These are phyloP conservation scores for Larimichthys polyactis DNA, from an alignment of 2,113 vertebrate genomes.

Conservation along the genomic window DNA sequence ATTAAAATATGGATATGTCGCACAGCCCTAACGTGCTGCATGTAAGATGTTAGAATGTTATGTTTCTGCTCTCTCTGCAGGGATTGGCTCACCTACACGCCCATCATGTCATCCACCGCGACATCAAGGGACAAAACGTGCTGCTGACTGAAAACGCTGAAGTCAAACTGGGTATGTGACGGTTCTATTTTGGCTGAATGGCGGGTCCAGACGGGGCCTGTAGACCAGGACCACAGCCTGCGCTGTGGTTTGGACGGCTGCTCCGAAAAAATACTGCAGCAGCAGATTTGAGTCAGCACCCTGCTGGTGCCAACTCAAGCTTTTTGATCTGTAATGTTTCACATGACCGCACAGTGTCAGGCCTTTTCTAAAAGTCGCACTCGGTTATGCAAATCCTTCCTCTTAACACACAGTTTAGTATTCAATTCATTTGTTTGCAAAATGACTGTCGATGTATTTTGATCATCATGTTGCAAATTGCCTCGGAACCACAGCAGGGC, in stretches of 20 bases:
- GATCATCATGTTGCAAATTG: not conserved
- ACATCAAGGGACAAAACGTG: conserved; percentile 99
- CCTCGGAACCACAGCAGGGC: not conserved
- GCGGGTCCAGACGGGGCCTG: not conserved
- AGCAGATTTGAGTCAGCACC: conserved; percentile 23
- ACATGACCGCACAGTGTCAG: not conserved
- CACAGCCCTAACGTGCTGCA: not conserved
- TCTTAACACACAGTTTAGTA: not conserved
- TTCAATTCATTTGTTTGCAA: not conserved
- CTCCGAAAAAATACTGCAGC: conserved; percentile 34
- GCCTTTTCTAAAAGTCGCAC: not conserved
- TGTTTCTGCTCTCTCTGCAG: conserved; percentile 71
- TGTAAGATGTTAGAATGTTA: not conserved
- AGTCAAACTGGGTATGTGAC: conserved; percentile 93
- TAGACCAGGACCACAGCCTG: not conserved
- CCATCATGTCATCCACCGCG: conserved; percentile 98
- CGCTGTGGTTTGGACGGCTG: not conserved
- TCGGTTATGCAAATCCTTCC: not conserved
- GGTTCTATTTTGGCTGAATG: not conserved
- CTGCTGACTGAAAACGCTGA: conserved; percentile 98
- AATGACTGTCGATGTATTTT: not conserved
- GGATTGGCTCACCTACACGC: conserved; percentile 97
- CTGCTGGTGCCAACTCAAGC: not conserved
- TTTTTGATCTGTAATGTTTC: conserved; percentile 2
- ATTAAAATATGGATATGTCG: too few species aligned